phyloP scores from a whole-genome alignment of 2,113 vertebrate genomes.

The Gila orcuttii region DNA sequence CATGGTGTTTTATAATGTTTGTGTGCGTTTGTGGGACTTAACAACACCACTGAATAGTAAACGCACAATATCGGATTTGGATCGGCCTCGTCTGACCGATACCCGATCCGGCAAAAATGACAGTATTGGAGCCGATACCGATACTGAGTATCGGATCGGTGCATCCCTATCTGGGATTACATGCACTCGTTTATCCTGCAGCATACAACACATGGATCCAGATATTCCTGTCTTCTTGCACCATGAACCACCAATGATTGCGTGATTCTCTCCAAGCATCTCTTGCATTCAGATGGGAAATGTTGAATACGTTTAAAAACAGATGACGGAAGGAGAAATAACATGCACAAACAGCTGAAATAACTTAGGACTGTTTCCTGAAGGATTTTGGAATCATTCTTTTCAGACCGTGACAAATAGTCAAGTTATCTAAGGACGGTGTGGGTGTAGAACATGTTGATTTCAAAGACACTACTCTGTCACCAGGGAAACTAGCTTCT shows the following conservation, averaged over 20 bases:
- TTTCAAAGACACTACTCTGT: conserved; percentile 45
- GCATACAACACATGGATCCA: not conserved
- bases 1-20: too few species aligned
- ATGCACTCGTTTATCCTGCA: not conserved
- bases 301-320: conserved; percentile 18
- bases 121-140: too few species aligned
- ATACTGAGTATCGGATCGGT: too few species aligned
- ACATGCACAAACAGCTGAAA: conserved; percentile 18
- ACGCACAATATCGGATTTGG: too few species aligned
- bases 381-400: conserved; percentile 1
- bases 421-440: not conserved
- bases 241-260: not conserved
- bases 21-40: too few species aligned
- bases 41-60: too few species aligned
- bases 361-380: not conserved
- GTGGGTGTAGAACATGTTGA: conserved; percentile 12
- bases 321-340: conserved; percentile 16
- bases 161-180: not conserved
- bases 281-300: conserved; percentile 5
- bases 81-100: too few species aligned
- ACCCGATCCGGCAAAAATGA: too few species aligned
- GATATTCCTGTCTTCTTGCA: conserved; percentile 11
- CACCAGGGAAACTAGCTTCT: conserved; percentile 37
- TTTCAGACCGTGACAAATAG: conserved; percentile 14
- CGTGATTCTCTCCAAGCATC: not conserved